Conservation (phyloP, 2,113 vertebrate genomes). For the Callaeas wilsoni region DNA sequence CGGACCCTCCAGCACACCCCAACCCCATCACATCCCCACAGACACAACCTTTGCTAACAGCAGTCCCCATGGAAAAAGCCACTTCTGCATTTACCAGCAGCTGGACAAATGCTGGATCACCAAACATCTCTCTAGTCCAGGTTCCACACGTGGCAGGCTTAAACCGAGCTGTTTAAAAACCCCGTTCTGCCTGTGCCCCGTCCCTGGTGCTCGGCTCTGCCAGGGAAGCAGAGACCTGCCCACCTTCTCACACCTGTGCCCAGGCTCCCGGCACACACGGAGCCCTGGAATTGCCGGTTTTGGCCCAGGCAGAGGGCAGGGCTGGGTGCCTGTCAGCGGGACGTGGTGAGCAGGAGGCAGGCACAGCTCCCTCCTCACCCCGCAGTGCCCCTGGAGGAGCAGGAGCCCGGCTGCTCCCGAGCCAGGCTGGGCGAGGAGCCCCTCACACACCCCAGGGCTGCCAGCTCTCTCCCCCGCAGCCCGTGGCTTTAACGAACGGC, state of each 20-base stretch:
- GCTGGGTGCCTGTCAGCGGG: background rate
- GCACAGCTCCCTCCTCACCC: background rate
- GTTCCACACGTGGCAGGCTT: background rate
- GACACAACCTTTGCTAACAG: background rate
- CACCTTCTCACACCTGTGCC: background rate
- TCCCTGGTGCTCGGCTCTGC: no score
- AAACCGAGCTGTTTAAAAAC: fast-evolving
- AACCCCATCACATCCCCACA: fast-evolving
- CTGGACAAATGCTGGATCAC: background rate
- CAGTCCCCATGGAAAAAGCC: background rate
- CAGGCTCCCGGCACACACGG: background rate
- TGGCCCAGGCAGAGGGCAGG: background rate
- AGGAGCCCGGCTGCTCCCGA: background rate
- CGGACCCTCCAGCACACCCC: no score
- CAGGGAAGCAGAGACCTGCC: background rate
- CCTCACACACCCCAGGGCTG: background rate
- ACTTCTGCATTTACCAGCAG: background rate
- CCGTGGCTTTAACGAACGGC: background rate
- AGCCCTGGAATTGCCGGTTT: background rate
- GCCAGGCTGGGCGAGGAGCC: background rate
- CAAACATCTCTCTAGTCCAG: fast-evolving
- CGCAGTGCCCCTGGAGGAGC: background rate
- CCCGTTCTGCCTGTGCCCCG: fast-evolving
- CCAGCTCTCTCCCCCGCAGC: background rate
- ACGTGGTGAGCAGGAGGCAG: background rate